Conservation (phyloP, 2,888 invertebrate genomes). For the Trichopria drosophilae region DNA sequence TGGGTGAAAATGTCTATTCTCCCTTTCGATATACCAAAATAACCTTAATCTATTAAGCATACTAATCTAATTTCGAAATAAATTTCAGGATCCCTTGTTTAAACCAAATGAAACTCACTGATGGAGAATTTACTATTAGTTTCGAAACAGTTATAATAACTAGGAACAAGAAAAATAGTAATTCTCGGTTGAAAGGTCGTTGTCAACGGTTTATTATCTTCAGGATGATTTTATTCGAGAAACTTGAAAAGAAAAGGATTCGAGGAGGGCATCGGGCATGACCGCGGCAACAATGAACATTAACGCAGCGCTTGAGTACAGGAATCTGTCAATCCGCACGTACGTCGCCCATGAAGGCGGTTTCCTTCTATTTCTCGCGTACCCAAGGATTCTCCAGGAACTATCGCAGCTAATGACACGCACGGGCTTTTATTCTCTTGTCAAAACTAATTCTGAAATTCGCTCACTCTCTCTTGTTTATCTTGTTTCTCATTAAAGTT, state of each 20-base stretch:
- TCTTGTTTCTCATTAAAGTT: neutral
- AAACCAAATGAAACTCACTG: no score
- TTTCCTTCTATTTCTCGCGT: constrained; percentile 45
- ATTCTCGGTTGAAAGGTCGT: no score
- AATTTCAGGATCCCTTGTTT: no score
- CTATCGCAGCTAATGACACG: constrained; percentile 56
- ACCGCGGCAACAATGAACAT: constrained; percentile 51
- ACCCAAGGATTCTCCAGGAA: constrained; percentile 48
- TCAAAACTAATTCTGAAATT: constrained; percentile 2
- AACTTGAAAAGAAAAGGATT: constrained; percentile 38
- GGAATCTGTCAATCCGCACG: constrained; percentile 56
- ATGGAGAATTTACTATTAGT: no score
- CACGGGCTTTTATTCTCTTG: constrained; percentile 37
- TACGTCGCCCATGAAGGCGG: constrained; percentile 52
- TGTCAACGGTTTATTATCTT: no score
- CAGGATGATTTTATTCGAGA: no score
- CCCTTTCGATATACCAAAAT: no score
- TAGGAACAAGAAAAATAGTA: no score
- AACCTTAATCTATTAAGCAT: no score
- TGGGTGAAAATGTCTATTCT: no score
- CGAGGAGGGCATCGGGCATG: constrained; percentile 52
- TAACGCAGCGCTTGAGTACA: constrained; percentile 40
- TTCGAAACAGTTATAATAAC: no score
- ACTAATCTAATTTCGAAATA: no score
- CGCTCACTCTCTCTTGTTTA: constrained; percentile 2